These are phyloP conservation scores for Clanis bilineata DNA, from an alignment of 2,888 invertebrate genomes.

Conservation along the genomic window DNA sequence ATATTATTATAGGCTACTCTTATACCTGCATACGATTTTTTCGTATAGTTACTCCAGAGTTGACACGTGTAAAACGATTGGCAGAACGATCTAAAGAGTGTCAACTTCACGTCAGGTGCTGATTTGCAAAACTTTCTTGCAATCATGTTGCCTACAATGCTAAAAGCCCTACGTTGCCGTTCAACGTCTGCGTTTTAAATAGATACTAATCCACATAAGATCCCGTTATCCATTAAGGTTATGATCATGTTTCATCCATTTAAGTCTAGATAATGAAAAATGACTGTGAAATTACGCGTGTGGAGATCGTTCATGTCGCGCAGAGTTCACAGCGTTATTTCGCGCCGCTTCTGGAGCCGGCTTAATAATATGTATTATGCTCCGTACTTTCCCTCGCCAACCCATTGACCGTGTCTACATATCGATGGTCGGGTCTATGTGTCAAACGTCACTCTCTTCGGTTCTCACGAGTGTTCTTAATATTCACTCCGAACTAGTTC, in stretches of 20 bases:
- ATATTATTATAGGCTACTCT: neutral
- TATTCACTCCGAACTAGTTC: slow-evolving; percentile 4
- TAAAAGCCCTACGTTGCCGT: neutral
- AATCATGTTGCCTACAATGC: no score
- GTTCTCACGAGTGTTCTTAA: neutral
- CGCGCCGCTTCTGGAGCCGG: no score
- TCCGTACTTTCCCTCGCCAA: neutral
- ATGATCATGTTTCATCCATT: no score
- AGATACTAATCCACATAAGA: no score
- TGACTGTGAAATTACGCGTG: no score
- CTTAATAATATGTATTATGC: no score
- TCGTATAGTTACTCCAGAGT: neutral
- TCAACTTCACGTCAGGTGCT: neutral
- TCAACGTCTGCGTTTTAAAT: neutral
- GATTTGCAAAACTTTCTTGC: neutral
- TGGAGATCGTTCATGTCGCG: no score
- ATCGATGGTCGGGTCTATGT: no score
- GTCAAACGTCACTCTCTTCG: neutral
- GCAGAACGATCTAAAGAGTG: no score
- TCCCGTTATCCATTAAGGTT: no score
- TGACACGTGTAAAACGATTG: neutral
- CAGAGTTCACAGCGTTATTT: no score
- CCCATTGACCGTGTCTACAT: neutral
- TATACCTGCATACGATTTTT: neutral
- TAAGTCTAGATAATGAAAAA: no score